phyloP scores from a whole-genome alignment of 2,888 invertebrate genomes.

The Drosophila falleni region DNA sequence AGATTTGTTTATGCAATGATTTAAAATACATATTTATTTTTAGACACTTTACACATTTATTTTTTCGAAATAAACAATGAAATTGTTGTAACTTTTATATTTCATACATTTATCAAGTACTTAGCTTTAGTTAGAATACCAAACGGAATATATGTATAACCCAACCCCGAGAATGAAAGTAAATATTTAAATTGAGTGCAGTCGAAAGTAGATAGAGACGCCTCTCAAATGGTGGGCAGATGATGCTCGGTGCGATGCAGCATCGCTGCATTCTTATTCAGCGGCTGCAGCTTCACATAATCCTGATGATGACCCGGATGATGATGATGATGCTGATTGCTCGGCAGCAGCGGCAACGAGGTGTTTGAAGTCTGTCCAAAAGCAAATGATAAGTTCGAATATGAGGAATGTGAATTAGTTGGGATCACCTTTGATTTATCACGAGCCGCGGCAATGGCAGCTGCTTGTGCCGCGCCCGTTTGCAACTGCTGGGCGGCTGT shows the following conservation, averaged over 20 bases:
- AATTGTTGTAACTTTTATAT: conserved; percentile 19
- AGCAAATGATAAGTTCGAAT: not conserved
- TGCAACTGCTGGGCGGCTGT: conserved; percentile 75
- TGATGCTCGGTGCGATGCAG: conserved; percentile 85
- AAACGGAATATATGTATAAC: conserved; percentile 2
- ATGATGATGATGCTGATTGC: conserved; percentile 81
- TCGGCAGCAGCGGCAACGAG: conserved; percentile 85
- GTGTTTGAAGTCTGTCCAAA: conserved; percentile 84
- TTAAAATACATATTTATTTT: conserved; percentile 14
- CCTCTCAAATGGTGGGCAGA: conserved; percentile 84
- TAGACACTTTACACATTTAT: conserved; percentile 62
- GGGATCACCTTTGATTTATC: conserved; percentile 88
- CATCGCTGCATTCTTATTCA: conserved; percentile 82
- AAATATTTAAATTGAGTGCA: conserved; percentile 33
- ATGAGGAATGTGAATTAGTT: not conserved
- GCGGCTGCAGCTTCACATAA: conserved; percentile 82
- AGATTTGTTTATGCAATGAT: not conserved
- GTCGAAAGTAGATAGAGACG: conserved; percentile 10
- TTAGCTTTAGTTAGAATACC: conserved; percentile 22
- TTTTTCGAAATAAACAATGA: conserved; percentile 43
- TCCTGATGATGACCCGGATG: conserved; percentile 74
- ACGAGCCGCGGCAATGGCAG: conserved; percentile 82
- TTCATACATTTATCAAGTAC: conserved; percentile 21
- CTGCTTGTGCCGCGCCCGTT: conserved; percentile 73
- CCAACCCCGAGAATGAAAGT: conserved; percentile 16